Conservation (phyloP, 30 jellyfish, hydroid and myxozoan genomes). For the Turritopsis dohrnii region DNA sequence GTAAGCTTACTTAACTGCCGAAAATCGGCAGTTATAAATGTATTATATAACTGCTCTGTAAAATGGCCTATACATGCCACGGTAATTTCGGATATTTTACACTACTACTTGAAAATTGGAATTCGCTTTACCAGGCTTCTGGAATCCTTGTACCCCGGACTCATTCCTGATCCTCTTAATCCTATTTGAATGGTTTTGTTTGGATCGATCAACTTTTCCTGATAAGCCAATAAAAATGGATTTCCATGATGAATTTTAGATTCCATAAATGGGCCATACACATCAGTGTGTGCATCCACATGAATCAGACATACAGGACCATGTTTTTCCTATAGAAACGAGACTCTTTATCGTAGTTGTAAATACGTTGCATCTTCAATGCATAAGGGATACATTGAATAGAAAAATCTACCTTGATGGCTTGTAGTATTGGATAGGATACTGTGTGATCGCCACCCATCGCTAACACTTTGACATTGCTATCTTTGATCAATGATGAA, state of each 20-base stretch:
- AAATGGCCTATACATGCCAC: too few relatives aligned
- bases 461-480: slow-evolving; percentile 49
- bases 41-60: too few relatives aligned
- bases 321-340: slow-evolving; percentile 48
- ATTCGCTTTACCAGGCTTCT: slow-evolving; percentile 38
- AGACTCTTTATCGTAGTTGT: neutral
- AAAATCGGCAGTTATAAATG: too few relatives aligned
- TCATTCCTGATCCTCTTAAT: slow-evolving; percentile 63
- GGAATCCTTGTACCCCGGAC: slow-evolving; percentile 39
- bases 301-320: slow-evolving; percentile 79
- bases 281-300: slow-evolving; percentile 80
- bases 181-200: slow-evolving; percentile 71
- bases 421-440: slow-evolving; percentile 72
- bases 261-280: slow-evolving; percentile 49
- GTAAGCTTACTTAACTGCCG: too few relatives aligned
- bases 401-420: slow-evolving; percentile 43
- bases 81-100: neutral
- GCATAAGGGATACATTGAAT: neutral
- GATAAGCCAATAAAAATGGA: slow-evolving; percentile 60
- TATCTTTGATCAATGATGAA: slow-evolving; percentile 38
- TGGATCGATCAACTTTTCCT: slow-evolving; percentile 58
- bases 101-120: neutral
- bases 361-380: neutral
- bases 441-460: slow-evolving; percentile 92
- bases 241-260: slow-evolving; percentile 72